Percentiles rank a stretch among this genome's conserved stretches.
Conservation (phyloP, 2,113 vertebrate species). For the Cromileptes altivelis region DNA sequence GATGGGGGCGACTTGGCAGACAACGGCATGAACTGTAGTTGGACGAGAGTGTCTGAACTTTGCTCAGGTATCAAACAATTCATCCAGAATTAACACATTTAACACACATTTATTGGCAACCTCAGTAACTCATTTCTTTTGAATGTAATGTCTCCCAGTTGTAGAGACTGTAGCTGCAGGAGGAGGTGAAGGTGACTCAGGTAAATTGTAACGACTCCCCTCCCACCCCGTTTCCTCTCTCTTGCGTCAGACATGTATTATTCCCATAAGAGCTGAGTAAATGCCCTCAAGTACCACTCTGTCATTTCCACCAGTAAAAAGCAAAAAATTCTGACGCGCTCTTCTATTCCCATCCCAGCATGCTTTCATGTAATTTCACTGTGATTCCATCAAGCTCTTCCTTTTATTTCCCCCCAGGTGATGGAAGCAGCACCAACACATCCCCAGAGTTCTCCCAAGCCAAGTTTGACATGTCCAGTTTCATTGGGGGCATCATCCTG, state of each 20-base stretch:
- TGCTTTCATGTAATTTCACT: background rate
- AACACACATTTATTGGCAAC: background rate
- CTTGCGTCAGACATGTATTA: slow-evolving; percentile 50
- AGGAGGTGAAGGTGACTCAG: slow-evolving; percentile 67
- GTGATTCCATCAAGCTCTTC: slow-evolving; percentile 6
- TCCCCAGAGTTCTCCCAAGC: slow-evolving; percentile 84
- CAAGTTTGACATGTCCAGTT: slow-evolving; percentile 92
- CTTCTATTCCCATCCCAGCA: background rate
- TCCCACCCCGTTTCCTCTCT: background rate
- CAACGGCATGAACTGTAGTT: slow-evolving; percentile 69
- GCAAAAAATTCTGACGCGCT: background rate
- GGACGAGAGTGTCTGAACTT: slow-evolving; percentile 71
- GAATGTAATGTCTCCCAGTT: slow-evolving; percentile 54
- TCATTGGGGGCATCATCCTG: slow-evolving; percentile 92
- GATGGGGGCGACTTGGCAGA: slow-evolving; percentile 50
- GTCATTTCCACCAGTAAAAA: background rate
- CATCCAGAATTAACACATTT: too few species aligned
- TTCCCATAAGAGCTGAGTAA: slow-evolving; percentile 57
- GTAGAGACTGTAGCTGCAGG: slow-evolving; percentile 65
- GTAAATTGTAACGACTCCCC: slow-evolving; percentile 45
- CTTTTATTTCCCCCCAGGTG: slow-evolving; percentile 54
- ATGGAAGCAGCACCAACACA: slow-evolving; percentile 40
- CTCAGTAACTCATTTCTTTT: slow-evolving; percentile 20
- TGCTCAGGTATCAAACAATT: slow-evolving; percentile 69
- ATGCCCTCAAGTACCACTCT: slow-evolving; percentile 8